These are phyloP conservation scores for mouse (Mus musculus) DNA, from an alignment of 2,113 vertebrate genomes.

Conservation along the genomic window DNA sequence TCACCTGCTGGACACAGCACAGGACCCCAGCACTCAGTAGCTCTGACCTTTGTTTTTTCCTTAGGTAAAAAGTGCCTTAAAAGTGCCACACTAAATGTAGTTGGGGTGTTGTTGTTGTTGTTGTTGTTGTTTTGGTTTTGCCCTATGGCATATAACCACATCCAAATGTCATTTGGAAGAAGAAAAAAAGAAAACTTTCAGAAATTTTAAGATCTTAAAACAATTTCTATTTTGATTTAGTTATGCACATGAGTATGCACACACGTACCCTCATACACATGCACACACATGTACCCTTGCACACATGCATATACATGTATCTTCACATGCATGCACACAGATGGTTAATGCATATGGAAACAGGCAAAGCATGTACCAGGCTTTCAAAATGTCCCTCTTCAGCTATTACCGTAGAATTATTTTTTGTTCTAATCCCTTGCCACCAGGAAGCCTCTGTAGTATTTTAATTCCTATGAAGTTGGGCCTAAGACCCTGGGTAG, in stretches of 20 bases:
- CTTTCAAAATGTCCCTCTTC: not conserved
- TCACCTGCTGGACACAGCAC: too few species aligned
- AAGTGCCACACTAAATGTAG: not conserved
- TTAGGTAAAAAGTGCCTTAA: not conserved
- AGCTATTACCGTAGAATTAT: not conserved
- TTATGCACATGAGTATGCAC: not conserved
- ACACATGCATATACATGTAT: not conserved
- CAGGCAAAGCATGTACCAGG: not conserved
- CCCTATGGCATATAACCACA: not conserved
- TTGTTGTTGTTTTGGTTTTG: not conserved
- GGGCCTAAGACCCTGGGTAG: not conserved
- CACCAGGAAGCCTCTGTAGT: constrained; percentile 33
- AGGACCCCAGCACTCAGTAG: not conserved
- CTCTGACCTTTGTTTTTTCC: not conserved
- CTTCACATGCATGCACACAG: not conserved
- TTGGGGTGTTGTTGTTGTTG: not conserved
- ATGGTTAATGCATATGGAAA: not conserved
- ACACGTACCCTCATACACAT: too few species aligned
- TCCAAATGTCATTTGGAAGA: not conserved
- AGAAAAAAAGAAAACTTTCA: not conserved
- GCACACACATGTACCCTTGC: not conserved
- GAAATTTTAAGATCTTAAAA: constrained; percentile 9
- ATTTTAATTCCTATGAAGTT: constrained; percentile 36
- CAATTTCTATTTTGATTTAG: constrained; percentile 9
- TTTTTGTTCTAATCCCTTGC: constrained; percentile 45